Conservation (phyloP, 2,113 vertebrate species). For the Perccottus glenii region DNA sequence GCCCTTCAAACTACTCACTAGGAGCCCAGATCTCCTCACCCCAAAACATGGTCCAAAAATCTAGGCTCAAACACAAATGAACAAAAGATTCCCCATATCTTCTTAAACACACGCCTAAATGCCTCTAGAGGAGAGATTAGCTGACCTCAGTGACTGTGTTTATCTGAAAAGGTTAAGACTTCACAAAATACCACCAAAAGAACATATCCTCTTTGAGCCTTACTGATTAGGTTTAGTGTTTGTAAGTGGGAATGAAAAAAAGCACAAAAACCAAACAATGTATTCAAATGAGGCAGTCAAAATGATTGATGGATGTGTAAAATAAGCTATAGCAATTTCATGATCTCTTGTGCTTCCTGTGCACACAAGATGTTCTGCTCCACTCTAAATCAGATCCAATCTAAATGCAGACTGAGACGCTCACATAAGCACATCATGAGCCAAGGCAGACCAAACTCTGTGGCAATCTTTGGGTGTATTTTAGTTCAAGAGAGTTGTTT, state of each 20-base stretch:
- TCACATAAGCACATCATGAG: slow-evolving; percentile 13
- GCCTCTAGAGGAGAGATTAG: slow-evolving; percentile 33
- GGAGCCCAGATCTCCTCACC: not conserved
- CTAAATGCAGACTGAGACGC: slow-evolving; percentile 23
- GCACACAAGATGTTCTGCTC: not conserved
- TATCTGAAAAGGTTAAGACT: slow-evolving; percentile 29
- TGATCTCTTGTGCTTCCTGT: slow-evolving; percentile 8
- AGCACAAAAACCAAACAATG: slow-evolving; percentile 4
- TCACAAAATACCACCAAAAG: slow-evolving; percentile 20
- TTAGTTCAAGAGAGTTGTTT: slow-evolving; percentile 53
- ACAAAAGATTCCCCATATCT: slow-evolving; percentile 22
- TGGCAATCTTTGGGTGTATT: slow-evolving; percentile 61
- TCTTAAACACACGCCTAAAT: slow-evolving; percentile 47
- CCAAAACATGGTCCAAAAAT: slow-evolving; percentile 20
- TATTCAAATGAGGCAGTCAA: slow-evolving; percentile 22
- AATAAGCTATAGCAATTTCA: slow-evolving; percentile 10
- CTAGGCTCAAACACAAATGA: slow-evolving; percentile 24
- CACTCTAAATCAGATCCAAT: slow-evolving; percentile 17
- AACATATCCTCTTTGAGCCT: slow-evolving; percentile 2
- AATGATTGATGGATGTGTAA: slow-evolving; percentile 18
- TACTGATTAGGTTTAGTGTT: slow-evolving; percentile 20
- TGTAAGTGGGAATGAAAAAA: slow-evolving; percentile 13
- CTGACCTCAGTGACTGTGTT: slow-evolving; percentile 34
- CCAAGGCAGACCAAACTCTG: slow-evolving; percentile 37
- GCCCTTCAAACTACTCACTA: slow-evolving; percentile 7